Evolutionary conservation across 1,140 invertebrate species (phyloP).

Genomic region (Leptonema lineaticorne): DNA sequence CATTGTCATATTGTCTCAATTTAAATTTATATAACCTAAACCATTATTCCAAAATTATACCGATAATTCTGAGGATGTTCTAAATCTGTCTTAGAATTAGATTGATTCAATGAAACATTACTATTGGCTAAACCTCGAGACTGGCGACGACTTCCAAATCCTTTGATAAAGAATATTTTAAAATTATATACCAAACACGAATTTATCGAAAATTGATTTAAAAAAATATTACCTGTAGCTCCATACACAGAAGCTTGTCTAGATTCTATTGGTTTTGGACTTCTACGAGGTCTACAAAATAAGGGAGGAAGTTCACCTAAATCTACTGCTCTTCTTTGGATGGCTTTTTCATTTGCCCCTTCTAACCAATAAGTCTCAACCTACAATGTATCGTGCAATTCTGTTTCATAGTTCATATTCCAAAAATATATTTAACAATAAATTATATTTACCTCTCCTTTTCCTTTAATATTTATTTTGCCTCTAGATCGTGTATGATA

Average conservation of each 20-base stretch:
- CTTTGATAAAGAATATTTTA: slow-evolving; percentile 9
- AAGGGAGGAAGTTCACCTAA: slow-evolving; percentile 74
- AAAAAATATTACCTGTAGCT: slow-evolving; percentile 43
- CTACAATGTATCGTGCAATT: slow-evolving; percentile 39
- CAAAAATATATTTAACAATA: not conserved
- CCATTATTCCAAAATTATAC: slow-evolving; percentile 8
- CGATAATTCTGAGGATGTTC: slow-evolving; percentile 31
- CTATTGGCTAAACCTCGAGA: slow-evolving; percentile 34
- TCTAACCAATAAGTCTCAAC: slow-evolving; percentile 86
- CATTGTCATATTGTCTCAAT: not conserved
- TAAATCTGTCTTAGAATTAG: slow-evolving; percentile 32
- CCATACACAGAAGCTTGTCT: slow-evolving; percentile 64
- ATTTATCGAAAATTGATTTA: not conserved
- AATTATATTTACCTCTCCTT: slow-evolving; percentile 63
- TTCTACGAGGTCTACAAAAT: slow-evolving; percentile 74
- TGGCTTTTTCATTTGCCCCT: slow-evolving; percentile 78
- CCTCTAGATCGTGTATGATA: slow-evolving; percentile 84
- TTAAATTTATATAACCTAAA: not conserved
- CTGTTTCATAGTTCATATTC: not conserved
- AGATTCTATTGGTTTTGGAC: slow-evolving; percentile 74
- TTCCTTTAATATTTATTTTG: slow-evolving; percentile 86
- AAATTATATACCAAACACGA: not conserved
- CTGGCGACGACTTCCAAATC: slow-evolving; percentile 35
- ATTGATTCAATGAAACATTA: slow-evolving; percentile 30
- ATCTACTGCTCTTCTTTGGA: slow-evolving; percentile 82